Percentiles rank a stretch among this genome's conserved stretches.
Evolutionary conservation across 2,888 invertebrate genomes (phyloP).

Genomic region (Carterocephalus palaemon): DNA sequence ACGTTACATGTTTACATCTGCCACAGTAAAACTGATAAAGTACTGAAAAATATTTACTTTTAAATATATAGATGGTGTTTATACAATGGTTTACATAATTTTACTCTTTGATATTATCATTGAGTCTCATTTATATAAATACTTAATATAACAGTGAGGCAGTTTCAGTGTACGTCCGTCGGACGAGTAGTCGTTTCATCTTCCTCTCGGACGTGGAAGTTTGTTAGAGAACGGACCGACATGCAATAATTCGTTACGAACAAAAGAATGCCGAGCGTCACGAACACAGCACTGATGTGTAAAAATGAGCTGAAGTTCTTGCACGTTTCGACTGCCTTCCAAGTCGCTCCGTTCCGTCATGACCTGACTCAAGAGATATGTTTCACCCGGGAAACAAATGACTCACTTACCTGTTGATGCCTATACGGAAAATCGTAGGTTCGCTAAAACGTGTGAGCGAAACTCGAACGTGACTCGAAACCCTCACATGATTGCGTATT

Average conservation of each 20-base stretch:
- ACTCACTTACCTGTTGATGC: constrained; percentile 72
- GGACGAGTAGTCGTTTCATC: constrained; percentile 20
- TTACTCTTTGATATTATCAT: no score
- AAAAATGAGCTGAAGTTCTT: constrained; percentile 38
- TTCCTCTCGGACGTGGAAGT: constrained; percentile 18
- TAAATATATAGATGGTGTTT: no score
- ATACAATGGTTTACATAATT: no score
- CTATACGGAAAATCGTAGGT: constrained; percentile 40
- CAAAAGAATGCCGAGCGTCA: constrained; percentile 17
- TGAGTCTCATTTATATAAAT: no score
- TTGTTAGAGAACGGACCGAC: constrained; percentile 15
- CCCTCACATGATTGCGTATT: constrained; percentile 27
- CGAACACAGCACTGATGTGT: constrained; percentile 32
- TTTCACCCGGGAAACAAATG: constrained; percentile 60
- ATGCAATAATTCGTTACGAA: constrained; percentile 15
- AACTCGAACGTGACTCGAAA: constrained; percentile 23
- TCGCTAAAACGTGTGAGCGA: constrained; percentile 19
- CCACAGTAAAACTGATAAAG: no score
- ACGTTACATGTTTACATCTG: no score
- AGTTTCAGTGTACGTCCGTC: constrained; percentile 4
- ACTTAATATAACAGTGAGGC: constrained; percentile 11
- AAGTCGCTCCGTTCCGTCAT: constrained; percentile 45
- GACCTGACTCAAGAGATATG: constrained; percentile 53
- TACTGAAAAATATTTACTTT: no score
- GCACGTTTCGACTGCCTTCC: constrained; percentile 36